Conservation (phyloP, 2,797 vertebrate genomes). For the Hoplostethus mediterraneus region DNA sequence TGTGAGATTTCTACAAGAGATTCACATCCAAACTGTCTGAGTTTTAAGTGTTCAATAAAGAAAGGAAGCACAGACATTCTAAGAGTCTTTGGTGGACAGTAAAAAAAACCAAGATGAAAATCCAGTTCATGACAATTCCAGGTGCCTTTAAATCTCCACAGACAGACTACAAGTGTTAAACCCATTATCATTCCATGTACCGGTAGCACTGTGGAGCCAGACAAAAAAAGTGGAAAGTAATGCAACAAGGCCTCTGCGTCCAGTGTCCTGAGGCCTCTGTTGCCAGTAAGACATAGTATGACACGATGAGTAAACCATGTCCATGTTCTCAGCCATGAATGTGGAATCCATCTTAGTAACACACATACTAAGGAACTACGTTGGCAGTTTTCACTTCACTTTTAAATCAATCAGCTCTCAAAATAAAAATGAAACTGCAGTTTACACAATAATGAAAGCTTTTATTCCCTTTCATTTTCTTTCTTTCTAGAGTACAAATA, state of each 20-base stretch:
- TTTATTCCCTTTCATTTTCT: no score
- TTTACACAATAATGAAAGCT: neutral
- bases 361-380: constrained; percentile 6
- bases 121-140: constrained; percentile 61
- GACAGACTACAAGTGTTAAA: constrained; percentile 59
- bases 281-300: constrained; percentile 29
- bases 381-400: neutral
- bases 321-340: constrained; percentile 34
- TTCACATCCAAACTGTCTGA: neutral
- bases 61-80: constrained; percentile 25
- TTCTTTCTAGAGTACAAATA: neutral
- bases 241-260: constrained; percentile 14
- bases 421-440: neutral
- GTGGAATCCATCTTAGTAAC: constrained; percentile 2
- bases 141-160: constrained; percentile 63
- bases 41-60: constrained; percentile 23
- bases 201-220: constrained; percentile 8
- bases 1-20: no score
- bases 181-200: constrained; percentile 49
- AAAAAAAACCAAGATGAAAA: constrained; percentile 48
- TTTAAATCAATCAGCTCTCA: neutral
- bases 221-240: neutral
- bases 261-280: constrained; percentile 32
- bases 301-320: constrained; percentile 47
- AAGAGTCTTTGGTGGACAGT: constrained; percentile 44